phyloP scores from a whole-genome alignment of 2,888 invertebrate genomes.

The Coelopa pilipes region DNA sequence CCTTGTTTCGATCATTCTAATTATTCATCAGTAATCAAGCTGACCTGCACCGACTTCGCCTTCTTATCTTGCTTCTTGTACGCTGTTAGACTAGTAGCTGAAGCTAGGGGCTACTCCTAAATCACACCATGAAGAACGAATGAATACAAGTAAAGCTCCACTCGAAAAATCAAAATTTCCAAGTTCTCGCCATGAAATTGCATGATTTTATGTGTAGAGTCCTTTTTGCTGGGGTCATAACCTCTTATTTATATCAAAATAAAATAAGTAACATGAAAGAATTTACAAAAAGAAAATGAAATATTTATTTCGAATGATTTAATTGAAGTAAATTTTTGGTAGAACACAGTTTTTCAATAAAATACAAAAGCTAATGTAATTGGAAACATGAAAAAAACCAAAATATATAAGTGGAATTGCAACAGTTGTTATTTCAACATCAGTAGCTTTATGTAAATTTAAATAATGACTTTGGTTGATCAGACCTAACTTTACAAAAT shows the following conservation, averaged over 20 bases:
- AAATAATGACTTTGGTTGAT: too few species aligned
- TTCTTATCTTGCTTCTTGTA: neutral
- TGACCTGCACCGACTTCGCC: slow-evolving; percentile 5
- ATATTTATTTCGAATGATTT: neutral
- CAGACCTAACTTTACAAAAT: too few species aligned
- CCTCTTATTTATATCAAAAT: neutral
- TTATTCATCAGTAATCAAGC: slow-evolving; percentile 11
- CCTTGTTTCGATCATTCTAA: slow-evolving; percentile 22
- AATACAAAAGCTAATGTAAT: too few species aligned
- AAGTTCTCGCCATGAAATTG: slow-evolving; percentile 19
- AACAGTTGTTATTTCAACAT: too few species aligned
- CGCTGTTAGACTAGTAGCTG: neutral
- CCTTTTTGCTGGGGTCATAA: slow-evolving; percentile 13
- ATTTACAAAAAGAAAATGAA: neutral
- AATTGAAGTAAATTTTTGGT: neutral
- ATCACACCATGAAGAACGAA: slow-evolving; percentile 12
- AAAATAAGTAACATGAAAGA: neutral
- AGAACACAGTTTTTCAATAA: neutral
- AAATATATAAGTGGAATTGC: too few species aligned
- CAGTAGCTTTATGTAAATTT: too few species aligned
- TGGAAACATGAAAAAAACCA: too few species aligned
- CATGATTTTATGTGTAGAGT: slow-evolving; percentile 10
- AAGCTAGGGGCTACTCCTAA: neutral
- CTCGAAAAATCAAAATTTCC: slow-evolving; percentile 14
- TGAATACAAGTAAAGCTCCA: slow-evolving; percentile 8